These are phyloP conservation scores for Melanerpes formicivorus DNA, from an alignment of 2,113 vertebrate species.

Conservation along the genomic window DNA sequence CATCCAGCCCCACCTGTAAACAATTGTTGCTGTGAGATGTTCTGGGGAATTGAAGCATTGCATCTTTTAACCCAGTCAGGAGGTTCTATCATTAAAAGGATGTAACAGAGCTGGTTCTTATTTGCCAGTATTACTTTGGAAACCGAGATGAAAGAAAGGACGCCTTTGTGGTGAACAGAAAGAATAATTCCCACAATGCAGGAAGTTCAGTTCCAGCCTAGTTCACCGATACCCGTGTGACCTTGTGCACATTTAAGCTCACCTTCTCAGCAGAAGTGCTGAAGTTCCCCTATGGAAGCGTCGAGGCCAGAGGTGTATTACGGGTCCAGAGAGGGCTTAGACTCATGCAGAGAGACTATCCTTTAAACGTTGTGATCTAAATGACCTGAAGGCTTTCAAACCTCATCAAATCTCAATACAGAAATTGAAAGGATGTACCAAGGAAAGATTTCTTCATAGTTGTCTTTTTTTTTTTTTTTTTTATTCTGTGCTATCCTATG, in stretches of 20 bases:
- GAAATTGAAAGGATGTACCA: conserved; percentile 42
- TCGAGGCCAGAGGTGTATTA: neutral
- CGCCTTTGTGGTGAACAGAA: conserved; percentile 27
- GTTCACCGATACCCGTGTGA: neutral
- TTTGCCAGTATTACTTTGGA: conserved; percentile 41
- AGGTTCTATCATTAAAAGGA: neutral
- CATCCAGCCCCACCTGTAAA: neutral
- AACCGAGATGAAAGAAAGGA: conserved; percentile 32
- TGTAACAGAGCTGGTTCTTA: neutral
- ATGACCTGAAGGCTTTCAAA: conserved; percentile 29
- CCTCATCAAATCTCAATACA: neutral
- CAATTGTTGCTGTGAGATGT: neutral
- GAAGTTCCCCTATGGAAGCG: neutral
- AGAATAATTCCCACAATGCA: conserved; percentile 10
- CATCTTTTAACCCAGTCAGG: neutral
- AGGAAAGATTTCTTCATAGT: conserved; percentile 29
- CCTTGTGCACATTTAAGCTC: neutral
- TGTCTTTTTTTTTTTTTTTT: conserved; percentile 29
- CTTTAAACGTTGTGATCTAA: conserved; percentile 35
- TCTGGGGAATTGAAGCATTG: neutral
- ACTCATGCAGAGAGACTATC: neutral
- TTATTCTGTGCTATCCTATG: neutral
- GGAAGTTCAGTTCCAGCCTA: conserved; percentile 24
- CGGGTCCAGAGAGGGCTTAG: conserved; percentile 8
- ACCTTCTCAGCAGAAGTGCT: neutral